Percentiles rank a stretch among this genome's conserved stretches.
These are phyloP conservation scores for Meganola albula DNA, from an alignment of 2,888 invertebrate species.

Conservation along the genomic window DNA sequence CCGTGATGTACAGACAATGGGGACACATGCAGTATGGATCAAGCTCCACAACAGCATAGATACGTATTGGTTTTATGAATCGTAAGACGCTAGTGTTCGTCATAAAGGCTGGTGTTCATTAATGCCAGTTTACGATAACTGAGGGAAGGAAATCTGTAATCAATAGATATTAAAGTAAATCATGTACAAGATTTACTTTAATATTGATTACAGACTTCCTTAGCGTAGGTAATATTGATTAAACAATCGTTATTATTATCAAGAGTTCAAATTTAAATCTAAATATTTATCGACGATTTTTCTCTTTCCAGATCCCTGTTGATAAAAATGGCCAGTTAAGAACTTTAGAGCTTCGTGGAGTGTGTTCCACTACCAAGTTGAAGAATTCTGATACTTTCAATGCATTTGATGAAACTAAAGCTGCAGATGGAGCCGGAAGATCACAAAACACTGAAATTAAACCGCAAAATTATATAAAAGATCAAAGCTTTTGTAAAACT, in stretches of 20 bases:
- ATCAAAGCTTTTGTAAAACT: constrained; percentile 52
- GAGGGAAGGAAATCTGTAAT: too few species aligned
- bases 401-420: constrained; percentile 40
- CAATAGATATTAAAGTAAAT: too few species aligned
- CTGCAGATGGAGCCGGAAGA: constrained; percentile 36
- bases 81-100: too few species aligned
- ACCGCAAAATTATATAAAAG: constrained; percentile 47
- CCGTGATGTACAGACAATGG: constrained; percentile 48
- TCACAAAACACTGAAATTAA: constrained; percentile 37
- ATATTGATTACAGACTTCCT: too few species aligned
- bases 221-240: too few species aligned
- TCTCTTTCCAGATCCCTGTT: constrained; percentile 62
- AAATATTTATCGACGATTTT: too few species aligned
- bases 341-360: constrained; percentile 54
- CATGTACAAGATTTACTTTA: too few species aligned
- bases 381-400: constrained; percentile 43
- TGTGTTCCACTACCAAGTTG: constrained; percentile 53
- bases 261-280: too few species aligned
- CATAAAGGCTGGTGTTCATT: too few species aligned
- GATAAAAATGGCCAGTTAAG: constrained; percentile 67
- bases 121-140: too few species aligned
- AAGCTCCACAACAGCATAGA: constrained; percentile 21
- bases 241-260: too few species aligned
- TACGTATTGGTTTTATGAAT: constrained; percentile 15
- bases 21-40: constrained; percentile 24